phyloP scores from a whole-genome alignment of 2,888 invertebrate genomes.

The Vanessa cardui region DNA sequence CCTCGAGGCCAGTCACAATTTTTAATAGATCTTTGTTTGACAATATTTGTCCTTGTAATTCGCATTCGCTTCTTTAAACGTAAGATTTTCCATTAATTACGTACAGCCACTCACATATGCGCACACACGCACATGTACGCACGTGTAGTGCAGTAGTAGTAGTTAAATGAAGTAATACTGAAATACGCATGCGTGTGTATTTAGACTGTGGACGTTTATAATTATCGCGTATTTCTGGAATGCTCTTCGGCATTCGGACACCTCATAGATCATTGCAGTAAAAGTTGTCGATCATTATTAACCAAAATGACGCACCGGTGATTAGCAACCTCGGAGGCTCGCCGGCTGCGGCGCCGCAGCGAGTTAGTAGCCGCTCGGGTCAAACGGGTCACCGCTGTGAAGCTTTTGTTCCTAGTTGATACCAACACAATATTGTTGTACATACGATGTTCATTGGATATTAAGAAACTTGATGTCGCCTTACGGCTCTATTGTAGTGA shows the following conservation, averaged over 20 bases:
- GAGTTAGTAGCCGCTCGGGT: too few species aligned
- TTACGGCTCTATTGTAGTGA: too few species aligned
- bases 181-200: not conserved
- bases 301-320: not conserved
- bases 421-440: too few species aligned
- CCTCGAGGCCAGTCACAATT: not conserved
- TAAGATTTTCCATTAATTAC: not conserved
- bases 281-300: not conserved
- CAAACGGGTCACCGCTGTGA: too few species aligned
- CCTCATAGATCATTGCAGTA: not conserved
- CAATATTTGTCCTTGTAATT: too few species aligned
- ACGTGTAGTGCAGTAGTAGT: not conserved
- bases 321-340: not conserved
- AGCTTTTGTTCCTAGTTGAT: too few species aligned
- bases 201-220: conserved; percentile 1
- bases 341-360: not conserved
- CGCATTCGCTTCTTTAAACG: not conserved
- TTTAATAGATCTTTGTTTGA: too few species aligned
- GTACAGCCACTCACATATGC: too few species aligned
- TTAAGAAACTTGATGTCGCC: too few species aligned
- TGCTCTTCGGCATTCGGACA: not conserved
- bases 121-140: too few species aligned
- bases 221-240: not conserved
- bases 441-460: too few species aligned
- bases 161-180: conserved; percentile 2